Evolutionary conservation across 2,797 vertebrate species (phyloP).

Genomic region (Eulemur coronatus): DNA sequence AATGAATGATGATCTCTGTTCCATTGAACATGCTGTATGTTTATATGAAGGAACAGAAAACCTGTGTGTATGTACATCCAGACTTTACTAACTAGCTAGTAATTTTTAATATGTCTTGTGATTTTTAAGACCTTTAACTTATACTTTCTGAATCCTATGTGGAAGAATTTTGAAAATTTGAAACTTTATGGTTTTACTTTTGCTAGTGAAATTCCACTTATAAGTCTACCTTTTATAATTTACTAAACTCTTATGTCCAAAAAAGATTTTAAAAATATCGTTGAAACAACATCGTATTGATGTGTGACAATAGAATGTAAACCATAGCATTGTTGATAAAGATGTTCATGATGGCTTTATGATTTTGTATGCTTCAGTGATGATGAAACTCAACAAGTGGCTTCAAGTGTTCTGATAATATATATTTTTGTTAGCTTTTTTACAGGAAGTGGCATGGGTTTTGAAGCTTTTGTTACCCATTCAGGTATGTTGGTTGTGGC

Average conservation of each 20-base stretch:
- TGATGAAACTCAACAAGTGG: not conserved
- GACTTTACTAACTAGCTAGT: not conserved
- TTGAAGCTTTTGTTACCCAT: slow-evolving; percentile 96
- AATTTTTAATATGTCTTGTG: slow-evolving; percentile 7
- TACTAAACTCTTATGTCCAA: not conserved
- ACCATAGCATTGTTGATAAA: not conserved
- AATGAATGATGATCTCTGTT: slow-evolving; percentile 1
- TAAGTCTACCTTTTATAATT: slow-evolving; percentile 21
- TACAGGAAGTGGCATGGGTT: slow-evolving; percentile 93
- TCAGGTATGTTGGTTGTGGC: slow-evolving; percentile 94
- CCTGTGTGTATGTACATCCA: not conserved
- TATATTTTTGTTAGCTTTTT: slow-evolving; percentile 90
- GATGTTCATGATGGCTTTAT: not conserved
- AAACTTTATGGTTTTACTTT: slow-evolving; percentile 32
- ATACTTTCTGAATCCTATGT: slow-evolving; percentile 38
- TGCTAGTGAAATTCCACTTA: not conserved
- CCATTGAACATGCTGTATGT: not conserved
- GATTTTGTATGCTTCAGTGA: not conserved
- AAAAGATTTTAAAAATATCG: slow-evolving; percentile 1
- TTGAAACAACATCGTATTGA: not conserved
- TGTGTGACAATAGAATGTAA: not conserved
- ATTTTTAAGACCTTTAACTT: not conserved
- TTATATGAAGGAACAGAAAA: slow-evolving; percentile 3
- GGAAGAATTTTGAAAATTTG: slow-evolving; percentile 35
- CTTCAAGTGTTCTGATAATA: slow-evolving; percentile 57